Base-by-base conservation (phyloP, 1,140 invertebrate genomes). In the Drosophila mayri region DNA sequence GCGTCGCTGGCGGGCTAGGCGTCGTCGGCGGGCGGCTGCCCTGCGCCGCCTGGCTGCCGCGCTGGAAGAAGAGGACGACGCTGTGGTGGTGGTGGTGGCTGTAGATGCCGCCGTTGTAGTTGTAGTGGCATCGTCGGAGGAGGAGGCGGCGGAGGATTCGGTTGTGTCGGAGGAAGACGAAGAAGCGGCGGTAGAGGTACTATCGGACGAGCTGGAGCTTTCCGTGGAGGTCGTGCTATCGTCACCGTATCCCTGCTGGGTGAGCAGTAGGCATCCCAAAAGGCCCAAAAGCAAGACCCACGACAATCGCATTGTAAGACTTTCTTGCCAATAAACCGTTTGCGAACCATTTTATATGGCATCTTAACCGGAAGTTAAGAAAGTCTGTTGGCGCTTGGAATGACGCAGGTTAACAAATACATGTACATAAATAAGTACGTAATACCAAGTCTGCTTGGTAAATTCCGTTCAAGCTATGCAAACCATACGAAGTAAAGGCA, bases 191-290 rank as follows among this genome's bases (percentile, higher is more conserved):
- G 32, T 16, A 3, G 25, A 41, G 16, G 49, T 9, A 5, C 18
- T n/a, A 7, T 37, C 50, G 22, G 46, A 14, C 11, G 43, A n/a
- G 6, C 37, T 57, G 12, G 40, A 10, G 54, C 63, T 46, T 4
- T 46, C 63, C n/a, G 57, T 30, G 10, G 20, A 8, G 10, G 25
- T 16, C 0, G 41, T 16, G 14, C 30, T 12, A 16, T 8, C 40
- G 0, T 1, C 0, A 32, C 18, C 12, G 5, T 10, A 22, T 38
- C 16, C 41, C 43, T 49, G 35, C 50, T 72, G 58, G 4, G 43
- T 28, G 40, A 81, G 18, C 10, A 77, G 43, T 12, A 81, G 11
- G 18, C 74, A 66, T 30, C 58, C 32, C 8, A 76, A n/a, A 10
- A 81, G 32, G 4, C 58, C 67, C 28, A 67, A 18, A 38, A 66